A percentile compares a stretch with the other conserved stretches of the same genome.
Evolutionary conservation across 2,888 invertebrate genomes (phyloP).

Genomic region (Macrophya annulata): DNA sequence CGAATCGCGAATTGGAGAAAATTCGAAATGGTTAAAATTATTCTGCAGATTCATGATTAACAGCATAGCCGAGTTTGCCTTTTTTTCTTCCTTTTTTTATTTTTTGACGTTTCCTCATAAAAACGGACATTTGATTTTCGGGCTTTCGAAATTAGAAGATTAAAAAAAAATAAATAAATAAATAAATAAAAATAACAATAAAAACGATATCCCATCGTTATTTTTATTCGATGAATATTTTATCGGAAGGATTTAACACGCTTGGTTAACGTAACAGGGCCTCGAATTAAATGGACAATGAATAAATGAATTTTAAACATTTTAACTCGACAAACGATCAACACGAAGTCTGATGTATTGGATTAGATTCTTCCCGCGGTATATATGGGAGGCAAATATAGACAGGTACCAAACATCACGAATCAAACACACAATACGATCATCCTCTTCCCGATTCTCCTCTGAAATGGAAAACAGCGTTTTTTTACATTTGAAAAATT

Average conservation of each 20-base stretch:
- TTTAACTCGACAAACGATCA: conserved; percentile 21
- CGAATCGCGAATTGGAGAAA: not conserved
- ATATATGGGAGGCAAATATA: not conserved
- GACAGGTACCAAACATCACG: not conserved
- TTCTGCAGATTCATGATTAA: not conserved
- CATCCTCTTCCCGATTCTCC: not conserved
- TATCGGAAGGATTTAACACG: conserved; percentile 11
- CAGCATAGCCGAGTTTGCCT: too few species aligned
- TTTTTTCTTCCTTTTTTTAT: too few species aligned
- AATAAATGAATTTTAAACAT: conserved; percentile 41
- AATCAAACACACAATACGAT: not conserved
- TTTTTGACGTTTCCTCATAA: too few species aligned
- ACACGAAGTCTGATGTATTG: not conserved
- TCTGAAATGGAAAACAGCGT: not conserved
- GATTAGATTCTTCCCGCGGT: not conserved
- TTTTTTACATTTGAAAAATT: not conserved
- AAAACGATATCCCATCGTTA: not conserved
- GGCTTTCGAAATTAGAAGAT: too few species aligned
- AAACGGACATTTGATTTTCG: not conserved
- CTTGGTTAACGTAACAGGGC: conserved; percentile 18
- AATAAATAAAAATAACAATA: too few species aligned
- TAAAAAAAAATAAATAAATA: not conserved
- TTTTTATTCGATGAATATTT: conserved; percentile 19
- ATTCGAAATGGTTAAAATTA: not conserved
- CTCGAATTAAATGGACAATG: conserved; percentile 41